Conservation (phyloP, 2,797 vertebrate genomes). For the Gymnoscopelus braueri region DNA sequence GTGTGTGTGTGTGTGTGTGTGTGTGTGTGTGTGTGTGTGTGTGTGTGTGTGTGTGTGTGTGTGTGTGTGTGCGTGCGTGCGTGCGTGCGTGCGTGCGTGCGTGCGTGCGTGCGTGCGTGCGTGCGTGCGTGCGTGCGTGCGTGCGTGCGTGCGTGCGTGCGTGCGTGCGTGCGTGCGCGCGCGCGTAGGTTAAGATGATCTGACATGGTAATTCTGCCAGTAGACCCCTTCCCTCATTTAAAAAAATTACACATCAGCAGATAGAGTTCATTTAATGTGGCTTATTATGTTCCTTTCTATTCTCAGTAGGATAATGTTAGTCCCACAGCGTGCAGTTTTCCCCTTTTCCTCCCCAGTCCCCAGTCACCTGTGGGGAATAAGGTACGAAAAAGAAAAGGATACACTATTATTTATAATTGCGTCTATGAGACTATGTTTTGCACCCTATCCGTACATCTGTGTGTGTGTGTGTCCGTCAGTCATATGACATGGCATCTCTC, state of each 20-base stretch:
- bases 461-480: too few species aligned
- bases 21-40: background rate
- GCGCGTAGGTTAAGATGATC: background rate
- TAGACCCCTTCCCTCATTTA: slow-evolving; percentile 14
- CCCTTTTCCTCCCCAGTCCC: background rate
- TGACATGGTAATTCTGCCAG: background rate
- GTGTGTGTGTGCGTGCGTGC: background rate
- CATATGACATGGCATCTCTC: too few species aligned
- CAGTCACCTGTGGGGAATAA: slow-evolving; percentile 6
- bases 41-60: background rate
- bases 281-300: slow-evolving; percentile 37
- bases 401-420: background rate
- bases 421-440: too few species aligned
- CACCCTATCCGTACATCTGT: too few species aligned
- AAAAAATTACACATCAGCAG: slow-evolving; percentile 45
- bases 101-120: background rate
- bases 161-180: background rate
- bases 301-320: slow-evolving; percentile 33
- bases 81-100: too few species aligned
- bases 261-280: slow-evolving; percentile 17
- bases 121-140: background rate
- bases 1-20: background rate
- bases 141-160: too few species aligned
- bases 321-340: slow-evolving; percentile 8
- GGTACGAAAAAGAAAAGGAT: slow-evolving; percentile 6